phyloP scores from a whole-genome alignment of 2,797 vertebrate genomes.

The Podargus strigoides region DNA sequence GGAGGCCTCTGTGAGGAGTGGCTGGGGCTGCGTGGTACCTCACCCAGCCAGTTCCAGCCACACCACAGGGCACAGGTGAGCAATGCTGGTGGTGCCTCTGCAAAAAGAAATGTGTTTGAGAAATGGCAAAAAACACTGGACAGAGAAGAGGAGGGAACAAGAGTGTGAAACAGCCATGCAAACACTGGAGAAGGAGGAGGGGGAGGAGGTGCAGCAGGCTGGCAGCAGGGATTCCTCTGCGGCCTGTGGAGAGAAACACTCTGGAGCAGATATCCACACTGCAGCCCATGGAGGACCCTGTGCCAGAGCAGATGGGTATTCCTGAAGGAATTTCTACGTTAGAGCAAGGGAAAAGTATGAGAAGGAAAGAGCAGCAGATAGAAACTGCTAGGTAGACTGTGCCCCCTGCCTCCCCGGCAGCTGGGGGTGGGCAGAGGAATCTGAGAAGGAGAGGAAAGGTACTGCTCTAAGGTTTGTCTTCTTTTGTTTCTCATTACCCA shows the following conservation, averaged over 20 bases:
- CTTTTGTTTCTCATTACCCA: not conserved
- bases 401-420: rapidly evolving
- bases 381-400: not conserved
- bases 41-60: not conserved
- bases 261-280: rapidly evolving
- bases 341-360: not conserved
- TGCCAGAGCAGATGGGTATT: rapidly evolving
- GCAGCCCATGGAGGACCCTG: rapidly evolving
- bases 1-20: not conserved
- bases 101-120: not conserved
- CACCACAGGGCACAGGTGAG: not conserved
- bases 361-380: not conserved
- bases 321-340: not conserved
- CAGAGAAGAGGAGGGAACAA: not conserved
- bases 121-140: not conserved
- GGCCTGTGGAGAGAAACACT: rapidly evolving
- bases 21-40: rapidly evolving
- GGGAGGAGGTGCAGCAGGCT: rapidly evolving
- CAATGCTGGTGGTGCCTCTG: not conserved
- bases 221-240: rapidly evolving
- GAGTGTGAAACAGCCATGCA: rapidly evolving
- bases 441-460: not conserved
- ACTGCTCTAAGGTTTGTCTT: not conserved
- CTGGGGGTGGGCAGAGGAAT: rapidly evolving
- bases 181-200: rapidly evolving